These are phyloP conservation scores for Holothuria scabra DNA, from an alignment of 53 echinoderm and acorn worm genomes.

Conservation along the genomic window DNA sequence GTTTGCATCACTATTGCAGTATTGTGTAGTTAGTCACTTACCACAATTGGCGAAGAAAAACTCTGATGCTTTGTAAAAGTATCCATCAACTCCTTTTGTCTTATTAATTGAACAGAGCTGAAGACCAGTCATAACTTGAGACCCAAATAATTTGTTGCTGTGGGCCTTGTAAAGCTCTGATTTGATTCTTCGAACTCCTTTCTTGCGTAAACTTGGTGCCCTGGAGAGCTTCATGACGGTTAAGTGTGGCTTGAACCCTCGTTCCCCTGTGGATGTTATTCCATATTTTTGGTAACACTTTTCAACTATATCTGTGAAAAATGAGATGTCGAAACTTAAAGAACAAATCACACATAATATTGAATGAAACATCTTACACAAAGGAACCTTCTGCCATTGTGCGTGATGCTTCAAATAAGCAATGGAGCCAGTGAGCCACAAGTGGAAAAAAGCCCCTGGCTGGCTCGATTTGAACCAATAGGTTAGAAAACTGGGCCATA, in stretches of 20 bases:
- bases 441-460: too few species aligned
- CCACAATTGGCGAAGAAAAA: constrained; percentile 72
- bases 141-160: constrained; percentile 77
- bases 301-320: constrained; percentile 80
- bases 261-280: constrained; percentile 90
- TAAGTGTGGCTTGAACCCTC: constrained; percentile 98
- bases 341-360: not conserved
- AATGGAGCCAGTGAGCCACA: too few species aligned
- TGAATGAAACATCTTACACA: too few species aligned
- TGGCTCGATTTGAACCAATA: too few species aligned
- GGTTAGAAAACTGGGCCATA: too few species aligned
- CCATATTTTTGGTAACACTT: constrained; percentile 79
- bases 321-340: not conserved
- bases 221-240: constrained; percentile 98
- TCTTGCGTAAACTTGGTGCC: constrained; percentile 96
- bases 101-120: constrained; percentile 97
- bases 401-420: too few species aligned
- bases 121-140: constrained; percentile 74
- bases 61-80: constrained; percentile 87
- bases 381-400: too few species aligned
- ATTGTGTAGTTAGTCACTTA: constrained; percentile 5
- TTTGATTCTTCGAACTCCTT: constrained; percentile 96
- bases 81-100: constrained; percentile 90
- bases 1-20: too few species aligned
- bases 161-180: constrained; percentile 88